Evolutionary conservation across 2,797 vertebrate species (phyloP).

Genomic region (Gymnodraco acuticeps): DNA sequence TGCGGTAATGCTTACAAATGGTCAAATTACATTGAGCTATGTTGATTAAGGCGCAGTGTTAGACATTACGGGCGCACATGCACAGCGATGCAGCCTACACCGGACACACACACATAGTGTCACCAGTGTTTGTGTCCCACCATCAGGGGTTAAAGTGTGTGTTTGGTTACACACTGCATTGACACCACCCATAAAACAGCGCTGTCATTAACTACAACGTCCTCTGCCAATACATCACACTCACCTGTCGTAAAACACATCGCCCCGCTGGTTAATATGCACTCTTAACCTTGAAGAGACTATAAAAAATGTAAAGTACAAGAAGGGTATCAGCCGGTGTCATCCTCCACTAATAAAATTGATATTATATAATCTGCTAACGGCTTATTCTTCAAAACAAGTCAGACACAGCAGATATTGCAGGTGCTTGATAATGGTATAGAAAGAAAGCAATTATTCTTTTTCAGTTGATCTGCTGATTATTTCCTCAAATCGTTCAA

Average conservation of each 20-base stretch:
- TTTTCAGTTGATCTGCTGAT: not conserved
- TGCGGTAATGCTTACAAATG: conserved; percentile 78
- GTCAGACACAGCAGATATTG: not conserved
- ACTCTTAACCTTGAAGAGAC: conserved; percentile 83
- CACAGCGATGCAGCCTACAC: conserved; percentile 28
- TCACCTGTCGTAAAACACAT: conserved; percentile 76
- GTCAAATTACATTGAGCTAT: conserved; percentile 70
- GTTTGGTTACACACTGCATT: conserved; percentile 48
- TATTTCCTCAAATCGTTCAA: not conserved
- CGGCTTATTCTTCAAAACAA: conserved; percentile 33
- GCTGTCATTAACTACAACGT: conserved; percentile 81
- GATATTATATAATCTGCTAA: conserved; percentile 39
- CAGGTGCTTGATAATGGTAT: not conserved
- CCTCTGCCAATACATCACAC: conserved; percentile 78
- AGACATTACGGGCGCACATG: conserved; percentile 50
- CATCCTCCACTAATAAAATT: conserved; percentile 76
- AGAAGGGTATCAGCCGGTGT: conserved; percentile 71
- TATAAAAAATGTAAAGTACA: conserved; percentile 84
- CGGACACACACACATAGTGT: conserved; percentile 2
- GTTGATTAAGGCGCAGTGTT: conserved; percentile 66
- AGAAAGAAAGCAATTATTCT: not conserved
- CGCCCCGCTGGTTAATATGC: conserved; percentile 68
- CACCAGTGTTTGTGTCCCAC: conserved; percentile 47
- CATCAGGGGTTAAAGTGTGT: conserved; percentile 72
- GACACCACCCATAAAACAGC: conserved; percentile 78